Evolutionary conservation across 2,888 invertebrate species (phyloP).

Genomic region (Willowsia nigromaculata): DNA sequence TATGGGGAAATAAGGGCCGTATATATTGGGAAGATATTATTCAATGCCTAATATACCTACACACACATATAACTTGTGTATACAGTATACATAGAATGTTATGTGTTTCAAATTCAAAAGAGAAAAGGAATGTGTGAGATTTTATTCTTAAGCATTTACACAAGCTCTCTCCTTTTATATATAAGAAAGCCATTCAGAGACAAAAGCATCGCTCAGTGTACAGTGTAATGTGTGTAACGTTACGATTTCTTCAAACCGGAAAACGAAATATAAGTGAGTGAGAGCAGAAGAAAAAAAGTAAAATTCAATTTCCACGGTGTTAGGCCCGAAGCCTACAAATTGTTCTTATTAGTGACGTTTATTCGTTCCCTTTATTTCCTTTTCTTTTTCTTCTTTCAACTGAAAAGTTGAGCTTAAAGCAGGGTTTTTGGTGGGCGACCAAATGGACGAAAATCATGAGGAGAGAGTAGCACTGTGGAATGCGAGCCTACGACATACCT

Average conservation of each 20-base stretch:
- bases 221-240: not conserved
- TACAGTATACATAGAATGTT: not conserved
- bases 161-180: not conserved
- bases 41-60: not conserved
- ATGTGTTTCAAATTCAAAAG: not conserved
- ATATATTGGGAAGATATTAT: not conserved
- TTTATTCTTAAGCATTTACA: not conserved
- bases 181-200: not conserved
- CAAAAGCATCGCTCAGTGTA: not conserved
- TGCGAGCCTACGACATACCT: not conserved
- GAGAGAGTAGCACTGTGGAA: slow-evolving; percentile 3
- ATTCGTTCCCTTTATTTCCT: slow-evolving; percentile 67
- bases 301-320: slow-evolving; percentile 69
- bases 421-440: slow-evolving; percentile 2
- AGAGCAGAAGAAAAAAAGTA: slow-evolving; percentile 41
- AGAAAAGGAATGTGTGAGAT: slow-evolving; percentile 24
- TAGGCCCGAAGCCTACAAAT: slow-evolving; percentile 65
- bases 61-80: not conserved
- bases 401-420: slow-evolving; percentile 21
- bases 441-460: slow-evolving; percentile 42
- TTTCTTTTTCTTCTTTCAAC: slow-evolving; percentile 44
- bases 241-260: slow-evolving; percentile 31
- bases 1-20: not conserved
- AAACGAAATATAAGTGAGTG: slow-evolving; percentile 33
- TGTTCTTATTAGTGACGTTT: slow-evolving; percentile 71